Evolutionary conservation across 1,140 invertebrate species (phyloP).

Genomic region (Penaeus indicus): DNA sequence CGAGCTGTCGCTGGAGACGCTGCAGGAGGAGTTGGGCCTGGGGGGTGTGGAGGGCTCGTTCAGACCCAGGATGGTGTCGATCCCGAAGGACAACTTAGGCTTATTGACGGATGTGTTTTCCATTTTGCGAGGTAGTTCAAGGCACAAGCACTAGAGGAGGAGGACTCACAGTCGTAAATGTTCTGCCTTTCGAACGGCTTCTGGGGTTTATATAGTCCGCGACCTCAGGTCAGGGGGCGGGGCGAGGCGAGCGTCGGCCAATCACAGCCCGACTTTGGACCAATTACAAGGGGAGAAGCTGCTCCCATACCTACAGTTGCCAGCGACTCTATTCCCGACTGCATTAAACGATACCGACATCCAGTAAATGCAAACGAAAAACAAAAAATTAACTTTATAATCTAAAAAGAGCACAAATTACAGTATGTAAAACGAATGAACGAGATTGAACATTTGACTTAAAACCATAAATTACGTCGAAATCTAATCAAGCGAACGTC

Average conservation of each 20-base stretch:
- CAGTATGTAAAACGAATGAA: too few species aligned
- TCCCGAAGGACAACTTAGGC: conserved; percentile 34
- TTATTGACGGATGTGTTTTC: background rate
- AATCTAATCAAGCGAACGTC: too few species aligned
- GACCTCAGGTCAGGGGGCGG: conserved; percentile 3
- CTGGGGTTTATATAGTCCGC: background rate
- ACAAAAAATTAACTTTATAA: too few species aligned
- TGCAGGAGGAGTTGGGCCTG: background rate
- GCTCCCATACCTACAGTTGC: too few species aligned
- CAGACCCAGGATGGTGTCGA: conserved; percentile 44
- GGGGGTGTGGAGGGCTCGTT: background rate
- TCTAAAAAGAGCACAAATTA: too few species aligned
- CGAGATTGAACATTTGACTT: too few species aligned
- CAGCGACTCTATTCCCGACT: background rate
- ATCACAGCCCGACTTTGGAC: background rate
- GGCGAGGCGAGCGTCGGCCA: conserved; percentile 23
- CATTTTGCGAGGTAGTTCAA: background rate
- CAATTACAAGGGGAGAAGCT: background rate
- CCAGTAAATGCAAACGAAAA: too few species aligned
- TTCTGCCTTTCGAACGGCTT: background rate
- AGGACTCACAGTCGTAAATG: background rate
- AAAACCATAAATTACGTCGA: too few species aligned
- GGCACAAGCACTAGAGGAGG: background rate
- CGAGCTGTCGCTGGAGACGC: conserved; percentile 18
- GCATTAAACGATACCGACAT: too few species aligned